Evolutionary conservation across 1,140 invertebrate species (phyloP), one percentile per base, ranked within the genome.

Genomic region (Triops longicaudatus): DNA sequence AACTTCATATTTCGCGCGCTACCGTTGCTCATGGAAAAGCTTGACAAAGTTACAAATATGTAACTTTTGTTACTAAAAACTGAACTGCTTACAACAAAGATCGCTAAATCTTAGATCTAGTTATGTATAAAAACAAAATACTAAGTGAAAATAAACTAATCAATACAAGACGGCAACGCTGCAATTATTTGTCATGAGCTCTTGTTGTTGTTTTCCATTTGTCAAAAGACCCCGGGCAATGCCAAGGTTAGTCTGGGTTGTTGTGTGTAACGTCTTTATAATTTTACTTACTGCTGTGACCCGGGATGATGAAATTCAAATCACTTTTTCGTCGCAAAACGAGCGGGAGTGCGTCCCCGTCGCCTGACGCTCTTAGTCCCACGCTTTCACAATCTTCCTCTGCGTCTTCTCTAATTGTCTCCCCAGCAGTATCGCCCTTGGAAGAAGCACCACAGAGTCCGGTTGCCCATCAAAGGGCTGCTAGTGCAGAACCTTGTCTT

Each of bases 271-370:
- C 22, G 73, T 42, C 17, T 73, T 14, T 7, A 50, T 9, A n/a
- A 17, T 80, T 42, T 42, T 9, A 73, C 81, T 84, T 83, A 84
- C 82, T 81, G 76, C 78, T 78, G 78, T 78, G 17, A 28, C 17
- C 26, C 72, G 88, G 87, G 86, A 91, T 91, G 90, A 91, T 91
- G 88, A 91, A 91, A 88, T 89, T 91, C 84, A 91, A 91, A 88
- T 91, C 90, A 82, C 87, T 91, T 83, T 91, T 91, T 86, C 90
- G 90, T 86, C 87, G 85, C 82, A 82, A 84, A 82, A 81, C 81
- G 83, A 73, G 73, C 37, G 73, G 73, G 6, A 42, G 27, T 26
- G 17, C 27, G 11, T 73, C 27, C n/a, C 73, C 73, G 27, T 31
- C 73, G 37, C 74, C 74, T 79, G 81, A 87, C 84, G 83, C 83